Evolutionary conservation across 2,797 vertebrate genomes (phyloP), one percentile per base, ranked within the genome.

Genomic region (Hirundo rustica): DNA sequence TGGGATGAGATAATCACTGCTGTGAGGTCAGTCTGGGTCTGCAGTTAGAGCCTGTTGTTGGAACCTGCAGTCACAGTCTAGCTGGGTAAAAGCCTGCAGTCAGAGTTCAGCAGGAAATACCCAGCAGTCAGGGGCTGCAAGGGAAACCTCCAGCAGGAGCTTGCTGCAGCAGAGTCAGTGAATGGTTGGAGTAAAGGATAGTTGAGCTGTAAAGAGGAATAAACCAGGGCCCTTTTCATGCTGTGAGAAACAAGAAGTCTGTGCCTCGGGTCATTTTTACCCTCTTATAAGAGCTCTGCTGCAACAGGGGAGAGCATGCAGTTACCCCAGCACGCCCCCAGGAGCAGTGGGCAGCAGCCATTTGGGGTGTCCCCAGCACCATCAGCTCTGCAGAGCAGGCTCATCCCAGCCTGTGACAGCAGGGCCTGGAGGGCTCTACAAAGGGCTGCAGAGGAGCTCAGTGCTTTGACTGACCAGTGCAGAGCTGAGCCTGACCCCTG

Each of bases 381-480:
- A 11, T 4, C 38, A 18, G 0, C n/a, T 25, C 71, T 62, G 67
- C 48, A 11, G 73, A 10, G 48, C 0, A 0, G 19, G 19, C 22
- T 15, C 13, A 9, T 11, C 25, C 19, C 60, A 85, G 25, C 8
- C 30, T 1, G 1, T 1, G 15, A 13, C 42, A 86, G 40, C n/a
- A 53, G 55, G 16, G 38, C 17, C 11, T 38, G 58, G 25, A 36
- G 1, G 10, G 16, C 16, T 55, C 34, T 71, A 36, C 19, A 19
- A 38, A 23, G 34, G 15, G 32, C 61, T 66, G 75, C 27, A 11
- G 38, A 26, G 47, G n/a, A 36, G 22, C 7, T 20, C 72, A 32
- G 53, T 20, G 53, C 18, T 54, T 13, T 53, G 9, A 25, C 50
- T 51, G 50, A 51, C 50, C 50, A 34, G 11, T 5, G 32, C 61